phyloP scores from a whole-genome alignment of 2,797 vertebrate species.

The Hydrocynus forskahlii region DNA sequence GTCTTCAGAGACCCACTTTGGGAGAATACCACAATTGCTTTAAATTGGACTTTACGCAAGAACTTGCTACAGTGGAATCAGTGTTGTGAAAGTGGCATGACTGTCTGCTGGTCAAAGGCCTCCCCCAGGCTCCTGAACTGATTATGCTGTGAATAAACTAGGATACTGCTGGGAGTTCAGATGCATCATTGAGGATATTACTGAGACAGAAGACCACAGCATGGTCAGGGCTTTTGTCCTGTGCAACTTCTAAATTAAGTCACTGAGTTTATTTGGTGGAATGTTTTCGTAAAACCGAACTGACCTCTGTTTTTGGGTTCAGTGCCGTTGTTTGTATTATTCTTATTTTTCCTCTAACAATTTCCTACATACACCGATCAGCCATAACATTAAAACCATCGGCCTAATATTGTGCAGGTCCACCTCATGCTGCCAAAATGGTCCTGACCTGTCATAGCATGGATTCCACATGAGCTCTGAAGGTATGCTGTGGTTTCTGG shows the following conservation, averaged over 20 bases:
- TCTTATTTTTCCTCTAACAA: slow-evolving; percentile 58
- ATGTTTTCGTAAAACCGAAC: slow-evolving; percentile 77
- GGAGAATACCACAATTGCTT: slow-evolving; percentile 78
- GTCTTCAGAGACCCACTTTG: slow-evolving; percentile 72
- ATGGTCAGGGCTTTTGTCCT: slow-evolving; percentile 76
- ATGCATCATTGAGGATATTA: slow-evolving; percentile 76
- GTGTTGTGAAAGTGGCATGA: slow-evolving; percentile 61
- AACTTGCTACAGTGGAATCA: slow-evolving; percentile 67
- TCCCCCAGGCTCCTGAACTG: slow-evolving; percentile 67
- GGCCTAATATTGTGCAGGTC: too few species aligned
- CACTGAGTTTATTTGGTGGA: slow-evolving; percentile 77
- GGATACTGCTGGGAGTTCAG: slow-evolving; percentile 71
- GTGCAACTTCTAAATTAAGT: slow-evolving; percentile 78
- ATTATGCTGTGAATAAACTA: slow-evolving; percentile 71
- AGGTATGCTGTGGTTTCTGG: too few species aligned
- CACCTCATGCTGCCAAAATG: too few species aligned
- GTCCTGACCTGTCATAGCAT: too few species aligned
- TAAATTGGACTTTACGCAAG: slow-evolving; percentile 74
- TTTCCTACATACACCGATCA: slow-evolving; percentile 13
- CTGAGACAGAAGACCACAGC: slow-evolving; percentile 78
- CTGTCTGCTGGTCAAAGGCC: slow-evolving; percentile 61
- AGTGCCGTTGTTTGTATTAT: slow-evolving; percentile 73
- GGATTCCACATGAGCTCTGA: too few species aligned
- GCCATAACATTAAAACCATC: too few species aligned
- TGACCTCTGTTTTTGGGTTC: slow-evolving; percentile 77